Evolutionary conservation across 2,888 invertebrate species (phyloP), one percentile per base, ranked within the genome.

Genomic region (Drosophila anomelani): DNA sequence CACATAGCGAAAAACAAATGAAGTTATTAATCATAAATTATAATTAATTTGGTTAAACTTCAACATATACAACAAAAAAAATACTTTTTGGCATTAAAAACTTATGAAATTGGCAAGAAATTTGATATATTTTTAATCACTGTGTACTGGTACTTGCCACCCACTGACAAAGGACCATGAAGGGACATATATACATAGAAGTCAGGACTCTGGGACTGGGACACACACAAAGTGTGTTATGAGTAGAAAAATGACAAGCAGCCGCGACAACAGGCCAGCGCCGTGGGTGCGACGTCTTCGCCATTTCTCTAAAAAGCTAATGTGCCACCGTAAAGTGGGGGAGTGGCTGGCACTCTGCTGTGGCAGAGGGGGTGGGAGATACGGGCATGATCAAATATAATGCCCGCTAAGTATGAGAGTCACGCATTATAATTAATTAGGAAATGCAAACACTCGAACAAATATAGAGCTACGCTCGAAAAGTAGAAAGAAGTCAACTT

Each of bases 371-470:
- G 34, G 41, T 10, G 36, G 54, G 36, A 7, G 12, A 34, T 34
- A 17, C 55, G 36, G 63, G 53, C 51, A 51, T 43, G 56, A 72
- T 56, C 51, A 56, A 62, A 68, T 39, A 47, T 61, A 75, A 56
- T 71, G 61, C 67, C 60, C 67, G 63, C 85, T 85, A 80, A 85
- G 88, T 75, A 85, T 78, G 74, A 64, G 68, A 81, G 83, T 87
- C 83, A 83, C 88, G 83, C 83, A 81, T 81, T 83, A 76, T 83
- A 87, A 83, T 87, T 83, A 83, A 83, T 83, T 81, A 83, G 78
- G 78, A 83, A 83, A 83, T 85, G 85, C 82, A 85, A 87, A 79
- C 88, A 83, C 85, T 77, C 82, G 56, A 75, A 77, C 71, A 68
- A 81, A 84, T 81, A 75, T 78, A 39, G 29, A 46, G 46, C 44